Conservation (phyloP, 1,140 invertebrate genomes). For the Elysia chlorotica region DNA sequence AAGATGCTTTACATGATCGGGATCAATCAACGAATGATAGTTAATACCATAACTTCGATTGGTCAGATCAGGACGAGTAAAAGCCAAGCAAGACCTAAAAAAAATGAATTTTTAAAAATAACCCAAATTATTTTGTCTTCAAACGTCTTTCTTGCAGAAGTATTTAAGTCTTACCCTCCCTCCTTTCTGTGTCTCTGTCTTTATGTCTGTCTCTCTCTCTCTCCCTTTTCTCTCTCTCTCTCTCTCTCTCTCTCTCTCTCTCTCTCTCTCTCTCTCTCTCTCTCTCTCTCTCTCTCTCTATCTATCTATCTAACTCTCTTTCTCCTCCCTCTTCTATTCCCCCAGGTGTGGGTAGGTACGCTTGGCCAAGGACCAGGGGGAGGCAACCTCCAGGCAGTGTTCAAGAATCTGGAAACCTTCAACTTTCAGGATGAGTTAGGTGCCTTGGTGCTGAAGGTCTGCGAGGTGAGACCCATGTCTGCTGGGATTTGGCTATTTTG, state of each 20-base stretch:
- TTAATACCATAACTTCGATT: no score
- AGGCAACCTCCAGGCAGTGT: constrained; percentile 66
- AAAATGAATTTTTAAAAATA: no score
- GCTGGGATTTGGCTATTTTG: no score
- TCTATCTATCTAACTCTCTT: no score
- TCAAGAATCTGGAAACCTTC: constrained; percentile 64
- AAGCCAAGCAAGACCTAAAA: no score
- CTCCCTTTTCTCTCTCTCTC: neutral
- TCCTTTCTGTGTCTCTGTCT: neutral
- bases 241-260: neutral
- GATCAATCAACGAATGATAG: no score
- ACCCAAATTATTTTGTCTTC: no score
- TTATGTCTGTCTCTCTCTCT: neutral
- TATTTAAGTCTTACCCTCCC: neutral
- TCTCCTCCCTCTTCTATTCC: neutral
- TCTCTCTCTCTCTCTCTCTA: neutral
- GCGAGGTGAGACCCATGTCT: constrained; percentile 54
- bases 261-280: neutral
- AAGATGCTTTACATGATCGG: no score
- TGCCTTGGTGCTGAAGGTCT: constrained; percentile 67
- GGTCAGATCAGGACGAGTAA: no score
- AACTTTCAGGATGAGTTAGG: constrained; percentile 75
- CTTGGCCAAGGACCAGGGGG: constrained; percentile 68
- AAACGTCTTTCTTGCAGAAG: no score
- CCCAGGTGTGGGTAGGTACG: constrained; percentile 73